Evolutionary conservation across 2,113 vertebrate species (phyloP).

Genomic region (Xenopus borealis): DNA sequence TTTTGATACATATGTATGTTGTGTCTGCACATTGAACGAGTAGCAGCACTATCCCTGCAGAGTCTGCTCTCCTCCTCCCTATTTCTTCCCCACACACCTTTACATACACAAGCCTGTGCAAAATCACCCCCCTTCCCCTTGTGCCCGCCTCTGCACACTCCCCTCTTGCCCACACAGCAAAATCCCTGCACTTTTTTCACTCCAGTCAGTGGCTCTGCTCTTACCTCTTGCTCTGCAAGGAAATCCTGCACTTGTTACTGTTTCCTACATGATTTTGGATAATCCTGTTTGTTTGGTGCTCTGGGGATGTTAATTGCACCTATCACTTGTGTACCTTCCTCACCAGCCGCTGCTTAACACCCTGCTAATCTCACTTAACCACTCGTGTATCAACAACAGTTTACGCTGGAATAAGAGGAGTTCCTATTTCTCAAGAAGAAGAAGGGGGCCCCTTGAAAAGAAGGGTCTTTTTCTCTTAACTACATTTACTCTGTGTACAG

Average conservation of each 20-base stretch:
- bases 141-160: conserved; percentile 13
- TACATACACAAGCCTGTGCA: not conserved
- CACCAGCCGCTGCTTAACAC: not conserved
- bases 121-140: not conserved
- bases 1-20: not conserved
- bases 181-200: conserved; percentile 4
- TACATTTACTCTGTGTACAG: conserved; percentile 13
- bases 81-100: conserved; percentile 23
- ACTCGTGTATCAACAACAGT: not conserved
- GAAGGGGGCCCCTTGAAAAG: not conserved
- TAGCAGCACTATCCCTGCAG: not conserved
- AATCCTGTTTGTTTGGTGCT: not conserved
- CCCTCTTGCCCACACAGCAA: conserved; percentile 7
- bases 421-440: not conserved
- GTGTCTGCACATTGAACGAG: conserved; percentile 26
- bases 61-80: not conserved
- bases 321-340: not conserved
- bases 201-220: not conserved
- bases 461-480: conserved; percentile 12
- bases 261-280: not conserved
- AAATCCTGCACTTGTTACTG: not conserved
- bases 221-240: conserved; percentile 2
- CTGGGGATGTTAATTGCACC: conserved; percentile 21
- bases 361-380: not conserved
- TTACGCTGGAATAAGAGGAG: conserved; percentile 13